These are phyloP conservation scores for Orycteropus afer DNA, from an alignment of 2,113 vertebrate species.

Conservation along the genomic window DNA sequence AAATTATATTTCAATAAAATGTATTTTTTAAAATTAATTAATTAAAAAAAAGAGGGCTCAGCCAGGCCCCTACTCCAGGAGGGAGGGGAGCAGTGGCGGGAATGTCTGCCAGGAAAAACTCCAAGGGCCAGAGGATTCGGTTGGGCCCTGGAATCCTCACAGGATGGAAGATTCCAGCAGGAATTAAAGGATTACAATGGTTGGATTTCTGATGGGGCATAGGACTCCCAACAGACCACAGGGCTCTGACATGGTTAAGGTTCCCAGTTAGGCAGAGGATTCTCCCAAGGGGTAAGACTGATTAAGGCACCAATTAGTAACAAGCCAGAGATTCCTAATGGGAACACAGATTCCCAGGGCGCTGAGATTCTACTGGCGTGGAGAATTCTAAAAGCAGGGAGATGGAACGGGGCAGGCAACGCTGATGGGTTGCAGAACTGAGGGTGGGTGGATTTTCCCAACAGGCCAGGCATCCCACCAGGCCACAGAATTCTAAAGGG, in stretches of 20 bases:
- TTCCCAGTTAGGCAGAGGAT: not conserved
- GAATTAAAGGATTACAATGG: not conserved
- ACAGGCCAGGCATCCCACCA: not conserved
- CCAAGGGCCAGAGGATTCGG: not conserved
- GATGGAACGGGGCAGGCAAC: not conserved
- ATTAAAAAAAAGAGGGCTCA: not conserved
- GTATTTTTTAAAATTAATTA: too few relatives aligned
- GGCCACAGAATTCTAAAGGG: not conserved
- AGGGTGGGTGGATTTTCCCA: not conserved
- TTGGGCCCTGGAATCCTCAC: not conserved
- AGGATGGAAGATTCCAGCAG: not conserved
- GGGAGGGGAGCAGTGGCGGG: not conserved
- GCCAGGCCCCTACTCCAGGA: accelerated
- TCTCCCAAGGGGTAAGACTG: not conserved
- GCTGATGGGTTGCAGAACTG: not conserved
- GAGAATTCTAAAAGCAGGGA: not conserved
- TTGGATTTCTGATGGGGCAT: not conserved
- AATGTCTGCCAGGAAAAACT: not conserved
- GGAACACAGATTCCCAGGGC: not conserved
- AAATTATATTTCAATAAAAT: too few relatives aligned
- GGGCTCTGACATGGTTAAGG: not conserved
- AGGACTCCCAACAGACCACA: accelerated
- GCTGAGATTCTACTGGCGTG: not conserved
- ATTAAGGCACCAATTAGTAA: not conserved
- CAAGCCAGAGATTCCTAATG: not conserved